A percentile compares a stretch with the other conserved stretches of the same genome.
Evolutionary conservation across 2,888 invertebrate genomes (phyloP).

Genomic region (Cosmia pyralina): DNA sequence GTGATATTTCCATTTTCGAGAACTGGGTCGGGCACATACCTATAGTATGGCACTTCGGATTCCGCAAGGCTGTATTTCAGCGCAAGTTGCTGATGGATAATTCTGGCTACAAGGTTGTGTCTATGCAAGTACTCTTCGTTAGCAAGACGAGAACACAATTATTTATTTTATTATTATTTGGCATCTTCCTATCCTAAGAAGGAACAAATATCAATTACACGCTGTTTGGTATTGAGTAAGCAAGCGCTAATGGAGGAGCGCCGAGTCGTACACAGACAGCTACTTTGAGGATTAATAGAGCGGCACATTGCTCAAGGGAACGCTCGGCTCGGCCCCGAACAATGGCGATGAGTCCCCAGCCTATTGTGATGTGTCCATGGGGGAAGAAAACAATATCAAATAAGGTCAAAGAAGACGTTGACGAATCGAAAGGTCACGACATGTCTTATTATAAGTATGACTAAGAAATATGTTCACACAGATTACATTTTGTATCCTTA

Average conservation of each 20-base stretch:
- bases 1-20: no score
- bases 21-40: no score
- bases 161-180: no score
- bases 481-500: not conserved
- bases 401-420: constrained; percentile 27
- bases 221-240: constrained; percentile 31
- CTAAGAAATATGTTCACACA: not conserved
- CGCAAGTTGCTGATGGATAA: no score
- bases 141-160: no score
- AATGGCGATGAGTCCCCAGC: constrained; percentile 1
- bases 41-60: no score
- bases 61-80: no score
- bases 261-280: constrained; percentile 18
- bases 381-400: constrained; percentile 26
- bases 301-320: constrained; percentile 44
- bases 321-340: constrained; percentile 15
- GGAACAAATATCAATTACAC: not conserved
- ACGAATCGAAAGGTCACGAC: not conserved
- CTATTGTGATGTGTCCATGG: constrained; percentile 6
- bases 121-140: no score
- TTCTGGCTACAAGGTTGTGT: no score
- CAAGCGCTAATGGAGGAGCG: constrained; percentile 4
- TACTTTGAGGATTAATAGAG: constrained; percentile 37
- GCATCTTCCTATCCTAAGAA: not conserved
- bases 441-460: not conserved